Evolutionary conservation across 2,888 invertebrate species (phyloP), one percentile per base, ranked within the genome.

Genomic region (Salpingus planirostris): DNA sequence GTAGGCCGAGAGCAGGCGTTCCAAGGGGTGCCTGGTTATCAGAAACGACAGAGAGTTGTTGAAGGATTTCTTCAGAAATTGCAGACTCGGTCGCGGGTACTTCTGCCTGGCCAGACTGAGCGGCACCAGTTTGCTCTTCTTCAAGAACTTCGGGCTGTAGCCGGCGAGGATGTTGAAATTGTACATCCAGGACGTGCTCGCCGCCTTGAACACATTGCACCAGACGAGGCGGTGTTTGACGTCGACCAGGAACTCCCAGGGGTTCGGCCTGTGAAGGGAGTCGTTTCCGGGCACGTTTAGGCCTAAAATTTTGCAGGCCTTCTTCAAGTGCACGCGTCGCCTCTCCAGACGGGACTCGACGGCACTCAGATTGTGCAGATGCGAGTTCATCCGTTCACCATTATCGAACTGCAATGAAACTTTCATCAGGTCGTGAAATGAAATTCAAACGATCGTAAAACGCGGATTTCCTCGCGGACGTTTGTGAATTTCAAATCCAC

Each of bases 141-240:
- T 78, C 47, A 87, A 67, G 65, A 81, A 87, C 30, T 76, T 74
- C 6, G 83, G 77, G 35, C 79, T 76, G 62, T 87, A 86, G 50
- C 88, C 88, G 5, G 87, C 87, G 63, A 89, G 75, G 30, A 86
- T 66, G 63, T 88, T 87, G 65, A 89, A 88, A 65, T 88, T 88
- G 65, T 87, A 87, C 81, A 89, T 86, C 88, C 89, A 89, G 0
- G 88, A 87, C 11, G 88, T 86, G n/a, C 88, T 88, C 2, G 84
- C 85, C 3, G 84, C 83, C 69, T 84, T 84, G 59, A 84, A 84
- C 40, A 84, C 77, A 56, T 84, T 84, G 59, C 84, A 84, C 87
- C 87, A 87, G 57, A 87, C 80, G 32, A 87, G 71, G 58, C 81
- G 83, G 60, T 86, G 78, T 57, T 84, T 80, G 47, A 75, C 72